Evolutionary conservation across 1,140 invertebrate genomes (phyloP).

Genomic region (Danaus plexippus): DNA sequence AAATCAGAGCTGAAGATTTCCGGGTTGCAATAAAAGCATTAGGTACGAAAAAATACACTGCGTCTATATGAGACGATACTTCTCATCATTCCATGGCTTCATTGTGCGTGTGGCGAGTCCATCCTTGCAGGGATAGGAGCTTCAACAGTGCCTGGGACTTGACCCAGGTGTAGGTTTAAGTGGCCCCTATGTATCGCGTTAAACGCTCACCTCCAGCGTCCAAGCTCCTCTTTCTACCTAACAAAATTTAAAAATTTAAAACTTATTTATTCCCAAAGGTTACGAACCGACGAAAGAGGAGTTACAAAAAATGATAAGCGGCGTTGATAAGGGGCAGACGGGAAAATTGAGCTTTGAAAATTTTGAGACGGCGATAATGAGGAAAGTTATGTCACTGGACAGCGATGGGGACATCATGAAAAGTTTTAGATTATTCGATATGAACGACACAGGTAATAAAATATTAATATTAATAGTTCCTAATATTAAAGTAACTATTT

Average conservation of each 20-base stretch:
- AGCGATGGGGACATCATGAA: conserved; percentile 61
- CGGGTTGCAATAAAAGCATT: conserved; percentile 61
- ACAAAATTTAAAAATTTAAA: conserved; percentile 9
- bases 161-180: too few relatives aligned
- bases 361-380: conserved; percentile 59
- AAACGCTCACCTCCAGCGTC: too few relatives aligned
- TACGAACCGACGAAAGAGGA: conserved; percentile 63
- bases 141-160: too few relatives aligned
- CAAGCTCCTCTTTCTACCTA: neutral
- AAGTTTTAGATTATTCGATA: conserved; percentile 56
- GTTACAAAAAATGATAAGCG: conserved; percentile 51
- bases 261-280: conserved; percentile 28
- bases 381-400: conserved; percentile 56
- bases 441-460: conserved; percentile 32
- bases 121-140: too few relatives aligned
- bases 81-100: too few relatives aligned
- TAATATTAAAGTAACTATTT: neutral
- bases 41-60: conserved; percentile 26
- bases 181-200: too few relatives aligned
- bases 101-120: too few relatives aligned
- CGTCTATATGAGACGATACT: too few relatives aligned
- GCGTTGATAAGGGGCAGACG: conserved; percentile 49
- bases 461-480: conserved; percentile 2
- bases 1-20: conserved; percentile 60
- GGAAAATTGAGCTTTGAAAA: conserved; percentile 62